A percentile compares a stretch with the other conserved stretches of the same genome.
Conservation (phyloP, 2,888 invertebrate genomes). For the Halictus ligatus region DNA sequence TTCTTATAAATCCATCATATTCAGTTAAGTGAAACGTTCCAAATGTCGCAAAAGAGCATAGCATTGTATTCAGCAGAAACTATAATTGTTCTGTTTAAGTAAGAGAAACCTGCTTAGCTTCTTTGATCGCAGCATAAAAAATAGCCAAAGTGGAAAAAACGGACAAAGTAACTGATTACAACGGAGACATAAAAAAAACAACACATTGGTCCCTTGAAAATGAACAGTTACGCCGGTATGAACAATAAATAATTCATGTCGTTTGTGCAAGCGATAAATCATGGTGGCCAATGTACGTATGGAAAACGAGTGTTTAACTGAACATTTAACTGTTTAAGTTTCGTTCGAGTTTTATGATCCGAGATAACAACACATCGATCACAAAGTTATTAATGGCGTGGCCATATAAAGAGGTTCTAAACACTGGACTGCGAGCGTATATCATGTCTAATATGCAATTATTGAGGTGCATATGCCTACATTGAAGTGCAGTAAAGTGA, state of each 20-base stretch:
- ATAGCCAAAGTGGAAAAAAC: neutral
- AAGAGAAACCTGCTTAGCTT: neutral
- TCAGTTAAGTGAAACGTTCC: too few relatives aligned
- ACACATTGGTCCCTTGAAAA: neutral
- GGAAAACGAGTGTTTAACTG: neutral
- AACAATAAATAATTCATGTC: neutral
- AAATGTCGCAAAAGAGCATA: too few relatives aligned
- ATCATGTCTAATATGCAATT: neutral
- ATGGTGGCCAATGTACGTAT: neutral
- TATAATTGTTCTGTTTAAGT: too few relatives aligned
- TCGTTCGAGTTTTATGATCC: neutral
- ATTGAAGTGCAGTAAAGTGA: neutral
- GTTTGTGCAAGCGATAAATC: neutral
- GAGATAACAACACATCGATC: neutral
- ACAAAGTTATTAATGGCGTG: neutral
- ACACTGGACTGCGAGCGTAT: neutral
- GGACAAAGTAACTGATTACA: neutral
- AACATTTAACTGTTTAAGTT: neutral
- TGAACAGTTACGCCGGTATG: neutral
- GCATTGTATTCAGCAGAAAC: too few relatives aligned
- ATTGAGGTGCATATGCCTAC: neutral
- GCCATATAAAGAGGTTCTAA: neutral
- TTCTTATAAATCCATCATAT: neutral
- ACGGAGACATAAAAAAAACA: neutral
- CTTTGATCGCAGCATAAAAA: too few relatives aligned